A percentile compares a stretch with the other conserved stretches of the same genome.
phyloP scores from a whole-genome alignment of 2,888 invertebrate genomes.

The Rhaphigaster nebulosa region DNA sequence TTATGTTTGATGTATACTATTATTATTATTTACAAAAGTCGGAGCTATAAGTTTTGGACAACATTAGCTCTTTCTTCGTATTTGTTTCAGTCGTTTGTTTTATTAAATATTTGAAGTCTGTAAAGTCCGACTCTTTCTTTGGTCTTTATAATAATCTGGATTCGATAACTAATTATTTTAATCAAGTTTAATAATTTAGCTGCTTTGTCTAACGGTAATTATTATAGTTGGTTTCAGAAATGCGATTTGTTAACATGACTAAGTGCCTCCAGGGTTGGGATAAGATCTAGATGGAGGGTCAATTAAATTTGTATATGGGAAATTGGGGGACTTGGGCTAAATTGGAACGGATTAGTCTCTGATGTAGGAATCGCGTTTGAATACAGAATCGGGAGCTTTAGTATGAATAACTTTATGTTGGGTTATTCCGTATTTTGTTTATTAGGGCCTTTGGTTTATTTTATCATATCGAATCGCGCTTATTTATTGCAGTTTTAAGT shows the following conservation, averaged over 20 bases:
- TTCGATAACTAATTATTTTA: not conserved
- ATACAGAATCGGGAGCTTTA: not conserved
- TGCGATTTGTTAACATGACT: not conserved
- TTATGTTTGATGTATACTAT: too few relatives aligned
- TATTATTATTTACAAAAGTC: too few relatives aligned
- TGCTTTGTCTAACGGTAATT: not conserved
- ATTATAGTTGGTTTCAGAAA: not conserved
- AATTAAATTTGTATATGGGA: conserved; percentile 24
- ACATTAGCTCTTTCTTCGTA: too few relatives aligned
- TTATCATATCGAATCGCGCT: too few relatives aligned
- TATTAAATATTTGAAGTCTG: too few relatives aligned
- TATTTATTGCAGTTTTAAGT: too few relatives aligned
- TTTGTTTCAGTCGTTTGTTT: too few relatives aligned
- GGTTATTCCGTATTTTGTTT: not conserved
- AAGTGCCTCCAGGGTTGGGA: not conserved
- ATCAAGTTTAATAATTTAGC: not conserved
- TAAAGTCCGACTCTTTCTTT: too few relatives aligned
- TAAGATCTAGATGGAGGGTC: conserved; percentile 17
- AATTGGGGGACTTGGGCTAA: not conserved
- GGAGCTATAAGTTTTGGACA: too few relatives aligned
- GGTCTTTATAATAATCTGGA: not conserved
- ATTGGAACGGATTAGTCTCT: conserved; percentile 31
- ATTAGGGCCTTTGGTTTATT: not conserved
- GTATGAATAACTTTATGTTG: not conserved
- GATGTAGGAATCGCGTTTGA: not conserved